Base-by-base conservation (phyloP, 2,888 invertebrate species). In the Subacronicta megacephala region DNA sequence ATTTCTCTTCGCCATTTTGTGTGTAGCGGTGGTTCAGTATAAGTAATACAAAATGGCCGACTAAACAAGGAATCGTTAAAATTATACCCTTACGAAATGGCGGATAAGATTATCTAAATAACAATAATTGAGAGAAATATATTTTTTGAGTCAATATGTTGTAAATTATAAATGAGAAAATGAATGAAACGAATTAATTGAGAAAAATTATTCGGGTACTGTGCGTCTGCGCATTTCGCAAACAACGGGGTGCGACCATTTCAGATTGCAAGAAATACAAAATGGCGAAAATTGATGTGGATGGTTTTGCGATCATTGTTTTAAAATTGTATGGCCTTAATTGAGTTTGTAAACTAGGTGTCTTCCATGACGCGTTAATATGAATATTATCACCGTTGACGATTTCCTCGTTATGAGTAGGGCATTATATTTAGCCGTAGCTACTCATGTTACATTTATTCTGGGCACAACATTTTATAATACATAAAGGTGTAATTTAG, bases 391-490 rank as follows among this genome's bases (percentile, higher is more conserved):
- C 42, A 57, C 31, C 54, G 56, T 38, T 52, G 45, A 55, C 54
- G 36, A 52, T 69, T 69, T 69, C 69, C 69, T 65, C 52, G 40
- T n/a, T 55, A 43, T 18, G 47, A 51, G 36, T 61, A 29, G 44
- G 35, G 42, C 23, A 50, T 62, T 68, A 69, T 69, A 69, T 65
- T 65, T 69, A 69, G 61, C 59, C 37, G 44, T 41, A 35, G 47
- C 50, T 65, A 37, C 51, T 64, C 56, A 38, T 38, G 37, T 68
- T 64, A 57, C 51, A 58, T 53, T 64, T 55, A 47, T 53, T 61
- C 41, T 29, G 59, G 46, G 56, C 50, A 59, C 54, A 55, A 29
- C 20, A 12, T 41, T 56, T 54, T 66, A 65, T 57, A 53, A 50
- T 52, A 51, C 26, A 17, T 45, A 42, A 37, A 31, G 35, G 45